phyloP scores from a whole-genome alignment of 64 coral and sea anemone genomes.

The Anthopleura sola region DNA sequence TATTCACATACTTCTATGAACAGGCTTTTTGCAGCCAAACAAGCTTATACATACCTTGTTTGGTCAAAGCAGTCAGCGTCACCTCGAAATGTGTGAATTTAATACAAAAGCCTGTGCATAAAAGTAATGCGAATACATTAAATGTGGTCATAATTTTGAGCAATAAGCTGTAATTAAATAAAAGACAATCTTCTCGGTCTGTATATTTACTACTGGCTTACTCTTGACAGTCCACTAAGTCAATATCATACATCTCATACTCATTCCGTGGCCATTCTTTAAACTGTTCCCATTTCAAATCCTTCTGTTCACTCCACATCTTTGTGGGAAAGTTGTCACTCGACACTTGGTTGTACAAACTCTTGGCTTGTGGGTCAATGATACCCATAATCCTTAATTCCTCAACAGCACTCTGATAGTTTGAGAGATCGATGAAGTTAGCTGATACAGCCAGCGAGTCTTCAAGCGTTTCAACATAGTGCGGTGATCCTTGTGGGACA shows the following conservation, averaged over 20 bases:
- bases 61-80: too few species aligned
- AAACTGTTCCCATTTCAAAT: constrained; percentile 36
- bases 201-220: neutral
- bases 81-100: too few species aligned
- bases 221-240: neutral
- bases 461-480: constrained; percentile 60
- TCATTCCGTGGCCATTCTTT: constrained; percentile 33
- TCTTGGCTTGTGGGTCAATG: constrained; percentile 24
- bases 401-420: constrained; percentile 29
- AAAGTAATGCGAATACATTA: too few species aligned
- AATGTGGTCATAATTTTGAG: too few species aligned
- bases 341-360: constrained; percentile 22
- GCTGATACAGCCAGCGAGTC: constrained; percentile 53
- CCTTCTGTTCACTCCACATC: constrained; percentile 54
- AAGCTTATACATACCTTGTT: too few species aligned
- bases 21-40: too few species aligned
- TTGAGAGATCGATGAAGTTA: constrained; percentile 59
- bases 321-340: constrained; percentile 15
- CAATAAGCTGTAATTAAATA: too few species aligned
- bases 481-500: constrained; percentile 47
- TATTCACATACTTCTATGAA: too few species aligned
- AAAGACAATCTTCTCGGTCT: too few species aligned
- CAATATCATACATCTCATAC: constrained; percentile 40
- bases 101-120: too few species aligned
- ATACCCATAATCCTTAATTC: constrained; percentile 40